phyloP scores from a whole-genome alignment of 2,888 invertebrate species.

The Colostygia pectinataria region DNA sequence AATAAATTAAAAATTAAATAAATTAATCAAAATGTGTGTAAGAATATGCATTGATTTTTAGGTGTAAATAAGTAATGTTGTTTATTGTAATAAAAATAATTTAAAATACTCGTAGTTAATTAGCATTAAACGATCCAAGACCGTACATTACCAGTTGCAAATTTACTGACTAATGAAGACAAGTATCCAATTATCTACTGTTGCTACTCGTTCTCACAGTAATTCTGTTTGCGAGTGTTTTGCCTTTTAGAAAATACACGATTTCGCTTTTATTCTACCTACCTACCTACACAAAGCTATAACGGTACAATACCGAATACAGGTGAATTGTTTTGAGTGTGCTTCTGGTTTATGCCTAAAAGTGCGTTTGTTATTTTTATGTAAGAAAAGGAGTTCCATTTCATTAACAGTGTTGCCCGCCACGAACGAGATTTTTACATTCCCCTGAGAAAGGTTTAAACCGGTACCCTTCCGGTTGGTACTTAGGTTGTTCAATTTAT shows the following conservation, averaged over 20 bases:
- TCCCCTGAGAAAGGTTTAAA: too few relatives aligned
- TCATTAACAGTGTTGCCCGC: too few relatives aligned
- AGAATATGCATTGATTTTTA: too few relatives aligned
- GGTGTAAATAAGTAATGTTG: too few relatives aligned
- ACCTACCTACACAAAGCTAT: conserved; percentile 24
- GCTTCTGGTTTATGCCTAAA: conserved; percentile 11
- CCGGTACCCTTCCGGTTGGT: too few relatives aligned
- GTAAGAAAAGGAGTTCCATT: too few relatives aligned
- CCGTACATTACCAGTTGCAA: conserved; percentile 18
- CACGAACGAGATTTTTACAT: too few relatives aligned
- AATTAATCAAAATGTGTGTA: too few relatives aligned
- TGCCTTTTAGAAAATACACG: conserved; percentile 34
- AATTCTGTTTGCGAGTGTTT: conserved; percentile 26
- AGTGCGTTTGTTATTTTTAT: conserved; percentile 15
- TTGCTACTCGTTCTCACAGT: conserved; percentile 36
- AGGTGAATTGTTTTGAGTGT: conserved; percentile 28
- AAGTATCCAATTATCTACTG: conserved; percentile 30
- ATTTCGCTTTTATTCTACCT: conserved; percentile 39
- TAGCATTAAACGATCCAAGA: conserved; percentile 3
- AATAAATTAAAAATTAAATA: too few relatives aligned
- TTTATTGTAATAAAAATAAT: too few relatives aligned
- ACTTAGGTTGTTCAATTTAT: too few relatives aligned
- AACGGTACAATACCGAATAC: conserved; percentile 36
- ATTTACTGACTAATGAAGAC: conserved; percentile 35
- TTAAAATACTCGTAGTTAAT: too few relatives aligned